A percentile compares a stretch with the other conserved stretches of the same genome.
Conservation (phyloP, 1,140 invertebrate species). For the Diorhabda sublineata region DNA sequence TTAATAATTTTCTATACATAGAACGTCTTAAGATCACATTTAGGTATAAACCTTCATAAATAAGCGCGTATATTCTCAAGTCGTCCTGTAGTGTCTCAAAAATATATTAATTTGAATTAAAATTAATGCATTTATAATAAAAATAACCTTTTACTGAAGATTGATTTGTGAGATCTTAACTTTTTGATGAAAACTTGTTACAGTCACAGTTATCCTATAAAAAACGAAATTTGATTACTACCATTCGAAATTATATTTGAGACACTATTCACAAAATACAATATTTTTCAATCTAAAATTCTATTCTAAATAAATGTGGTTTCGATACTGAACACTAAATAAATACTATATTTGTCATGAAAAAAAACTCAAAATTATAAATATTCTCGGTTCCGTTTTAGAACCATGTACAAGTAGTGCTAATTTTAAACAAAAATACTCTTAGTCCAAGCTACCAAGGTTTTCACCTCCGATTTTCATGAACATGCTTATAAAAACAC, state of each 20-base stretch:
- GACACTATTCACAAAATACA: neutral
- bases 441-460: too few relatives aligned
- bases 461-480: too few relatives aligned
- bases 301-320: conserved; percentile 18
- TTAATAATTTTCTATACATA: neutral
- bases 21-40: too few relatives aligned
- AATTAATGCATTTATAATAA: neutral
- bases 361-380: neutral
- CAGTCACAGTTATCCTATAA: neutral
- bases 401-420: too few relatives aligned
- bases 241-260: neutral
- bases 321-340: conserved; percentile 12
- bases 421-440: too few relatives aligned
- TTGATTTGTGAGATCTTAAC: neutral
- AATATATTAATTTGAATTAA: too few relatives aligned
- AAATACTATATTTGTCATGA: conserved; percentile 24
- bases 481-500: too few relatives aligned
- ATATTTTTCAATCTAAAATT: neutral
- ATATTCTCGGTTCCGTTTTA: too few relatives aligned
- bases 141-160: neutral
- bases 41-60: too few relatives aligned
- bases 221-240: neutral
- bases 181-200: neutral
- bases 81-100: too few relatives aligned
- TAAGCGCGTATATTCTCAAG: too few relatives aligned